Evolutionary conservation across 2,113 vertebrate species (phyloP).

Genomic region (Sturnira hondurensis): DNA sequence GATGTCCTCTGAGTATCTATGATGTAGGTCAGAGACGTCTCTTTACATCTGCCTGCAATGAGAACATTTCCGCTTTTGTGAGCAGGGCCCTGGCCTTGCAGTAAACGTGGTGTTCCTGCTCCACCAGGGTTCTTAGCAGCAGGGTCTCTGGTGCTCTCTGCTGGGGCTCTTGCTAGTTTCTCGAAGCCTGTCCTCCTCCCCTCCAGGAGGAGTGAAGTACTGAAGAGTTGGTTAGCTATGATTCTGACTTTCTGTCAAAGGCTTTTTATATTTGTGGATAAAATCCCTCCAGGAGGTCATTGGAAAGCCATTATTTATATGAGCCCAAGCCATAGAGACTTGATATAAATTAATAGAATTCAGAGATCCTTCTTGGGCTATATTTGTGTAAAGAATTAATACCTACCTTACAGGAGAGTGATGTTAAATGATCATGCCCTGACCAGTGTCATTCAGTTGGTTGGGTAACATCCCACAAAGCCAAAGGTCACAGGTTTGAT

Average conservation of each 20-base stretch:
- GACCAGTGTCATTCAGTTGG: too few species aligned
- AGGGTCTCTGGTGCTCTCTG: not conserved
- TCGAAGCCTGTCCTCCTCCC: not conserved
- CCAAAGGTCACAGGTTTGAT: too few species aligned
- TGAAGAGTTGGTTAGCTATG: not conserved
- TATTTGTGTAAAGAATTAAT: not conserved
- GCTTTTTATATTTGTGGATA: not conserved
- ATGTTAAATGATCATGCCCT: not conserved
- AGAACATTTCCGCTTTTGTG: not conserved
- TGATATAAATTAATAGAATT: not conserved
- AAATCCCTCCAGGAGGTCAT: not conserved
- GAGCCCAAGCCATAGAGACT: not conserved
- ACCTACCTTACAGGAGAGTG: not conserved
- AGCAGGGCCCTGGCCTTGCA: fast-evolving
- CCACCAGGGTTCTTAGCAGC: not conserved
- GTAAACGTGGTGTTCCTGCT: not conserved
- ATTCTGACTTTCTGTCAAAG: not conserved
- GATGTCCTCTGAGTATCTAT: not conserved
- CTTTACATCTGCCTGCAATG: not conserved
- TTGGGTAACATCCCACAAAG: too few species aligned
- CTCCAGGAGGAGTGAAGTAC: not conserved
- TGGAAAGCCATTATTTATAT: not conserved
- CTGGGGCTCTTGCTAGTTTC: not conserved
- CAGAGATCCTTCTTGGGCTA: not conserved
- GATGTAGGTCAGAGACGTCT: not conserved